Evolutionary conservation across 1,140 invertebrate species (phyloP).

Genomic region (Mycetomoellerius zeteki): DNA sequence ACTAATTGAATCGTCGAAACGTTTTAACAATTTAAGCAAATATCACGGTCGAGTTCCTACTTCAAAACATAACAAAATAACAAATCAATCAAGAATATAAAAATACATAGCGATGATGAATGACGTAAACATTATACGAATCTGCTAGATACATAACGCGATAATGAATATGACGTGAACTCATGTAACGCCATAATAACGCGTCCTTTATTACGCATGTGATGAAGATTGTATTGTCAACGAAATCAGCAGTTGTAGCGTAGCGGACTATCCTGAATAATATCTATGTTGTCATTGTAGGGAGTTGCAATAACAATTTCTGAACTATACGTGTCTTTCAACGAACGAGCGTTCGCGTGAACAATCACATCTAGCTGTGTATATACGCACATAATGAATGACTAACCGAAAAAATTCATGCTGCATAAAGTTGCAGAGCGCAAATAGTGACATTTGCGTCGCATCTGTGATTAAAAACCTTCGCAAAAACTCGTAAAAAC

Average conservation of each 20-base stretch:
- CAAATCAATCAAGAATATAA: neutral
- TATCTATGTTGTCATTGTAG: constrained; percentile 43
- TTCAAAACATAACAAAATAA: neutral
- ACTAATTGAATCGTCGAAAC: neutral
- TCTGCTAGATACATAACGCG: neutral
- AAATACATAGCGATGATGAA: neutral
- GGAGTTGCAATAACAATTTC: constrained; percentile 57
- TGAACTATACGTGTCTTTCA: neutral
- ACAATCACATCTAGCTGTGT: constrained; percentile 19
- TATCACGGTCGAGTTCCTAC: neutral
- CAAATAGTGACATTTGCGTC: constrained; percentile 7
- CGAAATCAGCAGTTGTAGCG: constrained; percentile 24
- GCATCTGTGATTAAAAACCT: neutral
- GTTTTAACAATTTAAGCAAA: neutral
- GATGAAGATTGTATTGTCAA: constrained; percentile 32
- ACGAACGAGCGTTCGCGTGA: neutral
- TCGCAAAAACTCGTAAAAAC: neutral
- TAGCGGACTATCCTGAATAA: constrained; percentile 50
- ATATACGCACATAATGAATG: constrained; percentile 23
- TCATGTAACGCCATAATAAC: constrained; percentile 40
- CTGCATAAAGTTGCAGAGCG: neutral
- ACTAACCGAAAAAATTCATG: constrained; percentile 22
- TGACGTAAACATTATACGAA: neutral
- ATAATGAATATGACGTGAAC: constrained; percentile 8
- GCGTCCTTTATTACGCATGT: constrained; percentile 19